Evolutionary conservation across 2,113 vertebrate species (phyloP), one percentile per base, ranked within the genome.

Genomic region (Microtus richardsoni): DNA sequence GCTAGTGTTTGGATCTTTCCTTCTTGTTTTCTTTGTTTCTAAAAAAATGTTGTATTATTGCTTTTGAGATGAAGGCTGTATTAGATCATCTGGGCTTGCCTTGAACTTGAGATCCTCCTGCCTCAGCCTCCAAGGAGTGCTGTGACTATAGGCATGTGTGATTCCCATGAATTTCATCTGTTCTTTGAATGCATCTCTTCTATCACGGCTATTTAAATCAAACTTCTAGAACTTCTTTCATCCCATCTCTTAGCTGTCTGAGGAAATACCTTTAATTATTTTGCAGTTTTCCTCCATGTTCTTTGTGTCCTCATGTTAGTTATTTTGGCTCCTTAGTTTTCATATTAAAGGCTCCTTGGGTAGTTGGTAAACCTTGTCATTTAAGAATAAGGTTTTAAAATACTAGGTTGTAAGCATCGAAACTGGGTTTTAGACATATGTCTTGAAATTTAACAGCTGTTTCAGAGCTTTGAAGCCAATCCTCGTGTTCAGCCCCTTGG

Each of bases 241-340:
- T 21, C 64, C 68, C 74, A 36, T 91, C n/a, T 77, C 3, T 70
- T 93, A 73, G 54, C 4, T 52, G 28, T 89, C 85, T 80, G 12
- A 60, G 33, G 24, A 96, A 54, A 84, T 60, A 62, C 77, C 64
- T 77, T 71, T 71, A 87, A 41, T 88, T 22, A 84, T 87, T 88
- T 75, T 33, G n/a, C 22, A 77, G 28, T 54, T 88, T 10, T 10
- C 16, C 14, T 75, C 0, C 6, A 41, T 89, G 52, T n/a, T 80
- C 33, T 21, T 16, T 79, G 0, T 92, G 13, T 90, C 16, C 30
- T 22, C 47, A 22, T 60, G 16, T 44, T 30, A 60, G 22, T 90
- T 93, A 68, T 92, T 95, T 95, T 91, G 39, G 36, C n/a, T 7
- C 4, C 7, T 36, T 58, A 58, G 17, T 94, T 97, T 92, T 73